phyloP scores from a whole-genome alignment of 2,797 vertebrate species.

The Siniperca scherzeri region DNA sequence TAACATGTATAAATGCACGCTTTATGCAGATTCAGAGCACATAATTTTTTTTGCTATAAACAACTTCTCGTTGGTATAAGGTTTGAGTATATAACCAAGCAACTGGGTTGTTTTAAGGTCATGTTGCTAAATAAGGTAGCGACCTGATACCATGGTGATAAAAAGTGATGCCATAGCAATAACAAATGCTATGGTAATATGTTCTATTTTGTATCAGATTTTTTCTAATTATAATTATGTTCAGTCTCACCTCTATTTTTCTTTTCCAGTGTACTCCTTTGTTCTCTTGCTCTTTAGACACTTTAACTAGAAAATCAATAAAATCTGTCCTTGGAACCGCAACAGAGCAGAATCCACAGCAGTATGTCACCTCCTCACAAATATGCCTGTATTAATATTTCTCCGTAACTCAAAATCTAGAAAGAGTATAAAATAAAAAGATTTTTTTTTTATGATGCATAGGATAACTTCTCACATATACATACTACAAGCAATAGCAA shows the following conservation, averaged over 20 bases:
- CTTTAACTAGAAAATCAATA: slow-evolving; percentile 57
- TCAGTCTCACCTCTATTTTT: slow-evolving; percentile 32
- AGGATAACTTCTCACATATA: background rate
- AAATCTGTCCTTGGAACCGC: slow-evolving; percentile 43
- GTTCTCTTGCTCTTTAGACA: slow-evolving; percentile 50
- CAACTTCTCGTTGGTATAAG: slow-evolving; percentile 1
- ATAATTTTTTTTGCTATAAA: background rate
- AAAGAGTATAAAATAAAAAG: background rate
- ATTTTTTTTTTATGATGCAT: background rate
- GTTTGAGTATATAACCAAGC: slow-evolving; percentile 15
- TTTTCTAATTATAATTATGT: slow-evolving; percentile 45
- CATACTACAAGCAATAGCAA: background rate
- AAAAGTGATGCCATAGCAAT: slow-evolving; percentile 32
- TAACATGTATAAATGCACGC: background rate
- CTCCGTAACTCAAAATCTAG: background rate
- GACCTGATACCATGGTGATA: slow-evolving; percentile 59
- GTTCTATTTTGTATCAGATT: slow-evolving; percentile 28
- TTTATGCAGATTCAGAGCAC: background rate
- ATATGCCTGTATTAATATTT: slow-evolving; percentile 33
- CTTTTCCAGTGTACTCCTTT: slow-evolving; percentile 11
- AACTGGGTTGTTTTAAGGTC: slow-evolving; percentile 35
- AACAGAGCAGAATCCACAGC: slow-evolving; percentile 14
- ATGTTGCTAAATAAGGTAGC: slow-evolving; percentile 53
- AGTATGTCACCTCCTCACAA: slow-evolving; percentile 33
- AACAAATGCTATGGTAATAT: slow-evolving; percentile 36